Evolutionary conservation across 2,113 vertebrate species (phyloP).

Genomic region (Myanophis thanlyinensis): DNA sequence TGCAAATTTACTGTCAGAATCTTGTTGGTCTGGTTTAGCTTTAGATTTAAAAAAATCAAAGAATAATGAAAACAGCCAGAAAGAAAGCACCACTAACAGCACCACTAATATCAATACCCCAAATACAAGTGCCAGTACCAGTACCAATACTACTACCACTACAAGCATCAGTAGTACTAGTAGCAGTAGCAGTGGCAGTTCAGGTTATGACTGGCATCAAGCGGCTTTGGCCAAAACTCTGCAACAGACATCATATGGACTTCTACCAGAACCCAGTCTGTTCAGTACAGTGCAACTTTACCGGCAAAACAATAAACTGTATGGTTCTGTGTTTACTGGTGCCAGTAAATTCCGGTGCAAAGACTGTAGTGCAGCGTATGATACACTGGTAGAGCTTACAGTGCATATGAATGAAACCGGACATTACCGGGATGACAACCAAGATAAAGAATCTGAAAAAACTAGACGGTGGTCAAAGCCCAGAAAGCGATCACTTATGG

Average conservation of each 20-base stretch:
- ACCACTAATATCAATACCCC: slow-evolving; percentile 51
- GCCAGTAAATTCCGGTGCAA: slow-evolving; percentile 99
- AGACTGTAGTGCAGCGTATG: slow-evolving; percentile 97
- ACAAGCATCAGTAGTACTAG: slow-evolving; percentile 67
- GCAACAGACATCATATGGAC: slow-evolving; percentile 90
- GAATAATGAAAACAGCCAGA: slow-evolving; percentile 77
- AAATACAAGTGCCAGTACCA: slow-evolving; percentile 43
- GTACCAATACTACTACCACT: slow-evolving; percentile 59
- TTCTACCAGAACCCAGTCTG: slow-evolving; percentile 95
- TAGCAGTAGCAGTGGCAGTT: slow-evolving; percentile 71
- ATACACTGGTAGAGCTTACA: slow-evolving; percentile 94
- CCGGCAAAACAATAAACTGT: slow-evolving; percentile 96
- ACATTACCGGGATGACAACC: slow-evolving; percentile 98
- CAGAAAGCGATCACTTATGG: slow-evolving; percentile 94
- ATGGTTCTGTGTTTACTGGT: slow-evolving; percentile 95
- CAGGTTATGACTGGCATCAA: slow-evolving; percentile 98
- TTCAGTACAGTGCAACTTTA: slow-evolving; percentile 99
- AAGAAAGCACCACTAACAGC: slow-evolving; percentile 56
- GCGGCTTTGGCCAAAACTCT: slow-evolving; percentile 96
- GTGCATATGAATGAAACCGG: slow-evolving; percentile 99
- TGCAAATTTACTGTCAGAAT: slow-evolving; percentile 94
- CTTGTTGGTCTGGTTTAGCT: slow-evolving; percentile 94
- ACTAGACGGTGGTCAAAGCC: slow-evolving; percentile 97
- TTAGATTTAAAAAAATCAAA: slow-evolving; percentile 89
- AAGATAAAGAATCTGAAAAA: slow-evolving; percentile 90